Evolutionary conservation across 1,140 invertebrate species (phyloP).

Genomic region (Tetraneura akinire): DNA sequence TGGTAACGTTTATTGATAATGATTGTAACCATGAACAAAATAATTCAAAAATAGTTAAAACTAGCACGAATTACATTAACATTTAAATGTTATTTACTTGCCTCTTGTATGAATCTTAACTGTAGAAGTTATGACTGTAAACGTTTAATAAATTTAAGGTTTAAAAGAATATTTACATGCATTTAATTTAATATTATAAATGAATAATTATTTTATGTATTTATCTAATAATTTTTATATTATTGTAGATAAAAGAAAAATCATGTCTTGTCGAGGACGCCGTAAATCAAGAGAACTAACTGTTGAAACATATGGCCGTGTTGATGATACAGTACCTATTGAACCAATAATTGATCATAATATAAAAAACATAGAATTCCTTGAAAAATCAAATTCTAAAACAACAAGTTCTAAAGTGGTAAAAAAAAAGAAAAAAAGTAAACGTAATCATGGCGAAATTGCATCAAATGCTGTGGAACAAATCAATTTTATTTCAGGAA

Average conservation of each 20-base stretch:
- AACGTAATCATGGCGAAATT: conserved; percentile 58
- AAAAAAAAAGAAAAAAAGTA: conserved; percentile 58
- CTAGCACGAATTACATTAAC: no score
- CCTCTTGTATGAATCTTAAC: no score
- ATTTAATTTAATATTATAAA: no score
- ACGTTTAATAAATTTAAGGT: no score
- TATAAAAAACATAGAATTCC: conserved; percentile 6
- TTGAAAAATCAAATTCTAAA: conserved; percentile 55
- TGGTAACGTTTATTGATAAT: no score
- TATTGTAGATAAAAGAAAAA: conserved; percentile 49
- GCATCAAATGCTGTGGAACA: conserved; percentile 57
- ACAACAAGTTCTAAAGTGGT: conserved; percentile 39
- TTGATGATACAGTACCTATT: conserved; percentile 58
- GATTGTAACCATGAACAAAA: no score
- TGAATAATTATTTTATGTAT: no score
- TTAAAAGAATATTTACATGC: no score
- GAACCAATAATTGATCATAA: conserved; percentile 42
- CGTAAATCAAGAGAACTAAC: conserved; percentile 66
- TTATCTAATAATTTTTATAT: no score
- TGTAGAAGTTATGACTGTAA: no score
- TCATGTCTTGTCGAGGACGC: conserved; percentile 60
- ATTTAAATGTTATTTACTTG: no score
- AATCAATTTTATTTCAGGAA: conserved; percentile 91
- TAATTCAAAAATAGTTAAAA: no score
- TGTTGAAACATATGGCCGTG: conserved; percentile 67